These are phyloP conservation scores for Mesocentrotus franciscanus DNA, from an alignment of 53 echinoderm and acorn worm species.

Conservation along the genomic window DNA sequence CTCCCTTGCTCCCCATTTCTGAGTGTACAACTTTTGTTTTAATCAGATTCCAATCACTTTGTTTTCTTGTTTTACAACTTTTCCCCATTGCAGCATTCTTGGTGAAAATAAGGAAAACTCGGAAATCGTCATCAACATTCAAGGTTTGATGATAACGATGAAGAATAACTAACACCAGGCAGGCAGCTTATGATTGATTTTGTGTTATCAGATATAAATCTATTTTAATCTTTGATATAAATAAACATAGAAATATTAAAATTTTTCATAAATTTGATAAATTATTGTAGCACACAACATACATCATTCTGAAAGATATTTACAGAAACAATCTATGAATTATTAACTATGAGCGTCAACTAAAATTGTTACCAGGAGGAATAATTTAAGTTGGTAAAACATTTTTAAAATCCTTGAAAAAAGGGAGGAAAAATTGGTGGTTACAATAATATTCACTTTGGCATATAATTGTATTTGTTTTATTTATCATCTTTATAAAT, in stretches of 20 bases:
- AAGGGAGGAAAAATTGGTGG: no score
- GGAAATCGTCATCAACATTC: conserved; percentile 59
- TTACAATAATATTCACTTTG: no score
- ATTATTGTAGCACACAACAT: neutral
- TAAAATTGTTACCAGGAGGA: no score
- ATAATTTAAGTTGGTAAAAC: no score
- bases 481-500: neutral
- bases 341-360: no score
- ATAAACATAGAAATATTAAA: conserved; percentile 1
- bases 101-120: conserved; percentile 71
- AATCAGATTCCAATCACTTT: neutral
- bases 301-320: neutral
- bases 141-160: conserved; percentile 52
- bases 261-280: neutral
- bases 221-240: conserved; percentile 47
- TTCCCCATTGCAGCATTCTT: conserved; percentile 69
- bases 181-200: conserved; percentile 1
- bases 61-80: neutral
- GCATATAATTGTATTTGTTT: neutral
- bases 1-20: neutral
- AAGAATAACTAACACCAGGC: neutral
- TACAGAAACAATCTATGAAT: neutral
- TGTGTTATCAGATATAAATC: conserved; percentile 31
- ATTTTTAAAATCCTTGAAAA: no score
- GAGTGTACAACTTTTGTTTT: neutral